Evolutionary conservation across 2,797 vertebrate species (phyloP).

Genomic region (Todus mexicanus): DNA sequence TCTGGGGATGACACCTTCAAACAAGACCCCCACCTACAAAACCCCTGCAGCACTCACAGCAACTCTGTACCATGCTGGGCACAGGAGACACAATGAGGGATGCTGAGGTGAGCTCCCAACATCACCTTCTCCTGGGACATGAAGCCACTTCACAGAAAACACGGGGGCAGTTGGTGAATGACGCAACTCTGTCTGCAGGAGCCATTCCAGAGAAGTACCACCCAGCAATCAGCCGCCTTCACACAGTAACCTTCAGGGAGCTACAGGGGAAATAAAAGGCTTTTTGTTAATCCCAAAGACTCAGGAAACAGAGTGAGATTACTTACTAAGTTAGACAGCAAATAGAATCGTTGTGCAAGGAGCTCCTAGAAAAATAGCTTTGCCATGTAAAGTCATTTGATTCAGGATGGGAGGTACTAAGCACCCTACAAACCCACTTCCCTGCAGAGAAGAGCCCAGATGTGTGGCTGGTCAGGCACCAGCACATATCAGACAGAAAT

Average conservation of each 20-base stretch:
- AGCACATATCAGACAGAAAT: not conserved
- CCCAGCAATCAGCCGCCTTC: slow-evolving; percentile 76
- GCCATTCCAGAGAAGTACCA: slow-evolving; percentile 75
- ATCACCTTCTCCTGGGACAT: not conserved
- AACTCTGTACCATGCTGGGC: fast-evolving
- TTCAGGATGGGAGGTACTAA: not conserved
- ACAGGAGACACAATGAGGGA: not conserved
- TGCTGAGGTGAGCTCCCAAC: not conserved
- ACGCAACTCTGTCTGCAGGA: slow-evolving; percentile 72
- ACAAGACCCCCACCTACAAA: not conserved
- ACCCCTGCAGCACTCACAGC: not conserved
- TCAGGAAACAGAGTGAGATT: not conserved
- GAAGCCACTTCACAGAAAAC: not conserved
- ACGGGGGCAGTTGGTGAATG: slow-evolving; percentile 34
- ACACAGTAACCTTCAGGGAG: slow-evolving; percentile 74
- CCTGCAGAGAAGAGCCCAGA: not conserved
- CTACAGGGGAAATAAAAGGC: slow-evolving; percentile 69
- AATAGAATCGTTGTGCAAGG: not conserved
- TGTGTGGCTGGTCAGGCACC: not conserved
- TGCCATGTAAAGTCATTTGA: not conserved
- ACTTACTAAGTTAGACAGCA: not conserved
- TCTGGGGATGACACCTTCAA: not conserved
- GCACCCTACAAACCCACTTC: not conserved
- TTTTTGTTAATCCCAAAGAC: slow-evolving; percentile 60
- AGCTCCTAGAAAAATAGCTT: not conserved